A percentile compares a stretch with the other conserved stretches of the same genome.
Evolutionary conservation across 2,797 vertebrate genomes (phyloP).

Genomic region (Discoglossus pictus): DNA sequence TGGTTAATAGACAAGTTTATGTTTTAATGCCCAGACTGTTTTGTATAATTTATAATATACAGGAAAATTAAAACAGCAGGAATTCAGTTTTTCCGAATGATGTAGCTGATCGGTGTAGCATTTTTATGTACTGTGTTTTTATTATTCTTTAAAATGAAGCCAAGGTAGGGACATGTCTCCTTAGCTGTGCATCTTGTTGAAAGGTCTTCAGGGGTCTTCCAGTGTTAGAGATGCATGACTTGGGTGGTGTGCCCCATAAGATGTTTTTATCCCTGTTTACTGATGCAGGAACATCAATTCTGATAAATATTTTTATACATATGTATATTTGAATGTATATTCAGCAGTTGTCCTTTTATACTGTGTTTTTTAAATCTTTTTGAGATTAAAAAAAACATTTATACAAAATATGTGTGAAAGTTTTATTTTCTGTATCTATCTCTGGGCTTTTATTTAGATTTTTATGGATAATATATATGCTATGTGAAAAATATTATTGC

Average conservation of each 20-base stretch:
- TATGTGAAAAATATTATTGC: no score
- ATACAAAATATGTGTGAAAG: constrained; percentile 13
- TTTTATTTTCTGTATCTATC: no score
- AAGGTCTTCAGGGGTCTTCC: no score
- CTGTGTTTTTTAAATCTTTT: constrained; percentile 94
- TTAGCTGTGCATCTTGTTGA: no score
- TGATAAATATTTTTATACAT: constrained; percentile 89
- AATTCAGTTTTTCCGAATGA: constrained; percentile 90
- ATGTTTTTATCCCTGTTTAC: constrained; percentile 80
- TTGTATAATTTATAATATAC: constrained; percentile 52
- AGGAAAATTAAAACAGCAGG: constrained; percentile 50
- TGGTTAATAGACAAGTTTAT: constrained; percentile 20
- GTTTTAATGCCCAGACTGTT: constrained; percentile 54
- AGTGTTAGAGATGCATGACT: no score
- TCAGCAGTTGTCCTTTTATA: constrained; percentile 99
- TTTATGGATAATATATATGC: no score
- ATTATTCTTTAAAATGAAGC: constrained; percentile 56
- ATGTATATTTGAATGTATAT: constrained; percentile 76
- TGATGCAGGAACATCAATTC: constrained; percentile 99
- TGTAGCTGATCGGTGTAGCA: constrained; percentile 80
- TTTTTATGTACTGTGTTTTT: constrained; percentile 48
- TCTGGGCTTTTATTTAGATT: no score
- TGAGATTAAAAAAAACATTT: constrained; percentile 67
- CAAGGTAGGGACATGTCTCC: constrained; percentile 57
- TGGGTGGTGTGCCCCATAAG: no score